These are phyloP conservation scores for Petrocephalus schoutedeni DNA, from an alignment of 2,797 vertebrate genomes.

Conservation along the genomic window DNA sequence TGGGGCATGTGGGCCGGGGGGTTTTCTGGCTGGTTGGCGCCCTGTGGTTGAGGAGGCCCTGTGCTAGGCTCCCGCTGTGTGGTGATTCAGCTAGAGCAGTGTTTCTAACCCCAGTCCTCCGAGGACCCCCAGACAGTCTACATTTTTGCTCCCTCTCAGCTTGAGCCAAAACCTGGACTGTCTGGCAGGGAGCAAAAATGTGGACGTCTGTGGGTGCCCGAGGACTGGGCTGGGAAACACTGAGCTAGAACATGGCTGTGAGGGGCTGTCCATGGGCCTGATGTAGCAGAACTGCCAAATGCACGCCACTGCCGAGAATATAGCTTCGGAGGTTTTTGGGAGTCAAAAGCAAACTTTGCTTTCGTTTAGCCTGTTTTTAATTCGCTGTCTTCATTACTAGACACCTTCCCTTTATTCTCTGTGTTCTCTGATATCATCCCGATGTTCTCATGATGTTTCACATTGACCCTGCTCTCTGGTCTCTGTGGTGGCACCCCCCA, in stretches of 20 bases:
- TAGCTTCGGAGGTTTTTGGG: neutral
- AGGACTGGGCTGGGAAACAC: neutral
- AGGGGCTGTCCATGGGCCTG: neutral
- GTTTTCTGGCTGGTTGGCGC: neutral
- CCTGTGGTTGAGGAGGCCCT: neutral
- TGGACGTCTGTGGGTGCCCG: neutral
- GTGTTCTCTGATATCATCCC: neutral
- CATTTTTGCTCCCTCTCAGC: neutral
- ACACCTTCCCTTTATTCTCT: too few species aligned
- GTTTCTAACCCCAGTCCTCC: neutral
- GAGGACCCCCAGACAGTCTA: neutral
- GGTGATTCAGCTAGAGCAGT: neutral
- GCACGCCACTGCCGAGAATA: neutral
- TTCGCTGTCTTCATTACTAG: neutral
- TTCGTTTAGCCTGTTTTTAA: neutral
- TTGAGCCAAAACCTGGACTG: neutral
- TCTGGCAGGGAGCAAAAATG: neutral
- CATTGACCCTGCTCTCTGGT: neutral
- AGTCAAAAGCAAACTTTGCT: neutral
- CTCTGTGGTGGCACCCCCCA: slow-evolving; percentile 45
- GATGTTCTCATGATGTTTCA: neutral
- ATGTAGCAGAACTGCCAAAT: neutral
- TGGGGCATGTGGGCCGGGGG: neutral
- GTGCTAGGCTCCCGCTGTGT: neutral
- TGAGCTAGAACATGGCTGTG: neutral